Evolutionary conservation across 1,140 invertebrate genomes (phyloP), one percentile per base, ranked within the genome.

Genomic region (Protaetia brevitarsis): DNA sequence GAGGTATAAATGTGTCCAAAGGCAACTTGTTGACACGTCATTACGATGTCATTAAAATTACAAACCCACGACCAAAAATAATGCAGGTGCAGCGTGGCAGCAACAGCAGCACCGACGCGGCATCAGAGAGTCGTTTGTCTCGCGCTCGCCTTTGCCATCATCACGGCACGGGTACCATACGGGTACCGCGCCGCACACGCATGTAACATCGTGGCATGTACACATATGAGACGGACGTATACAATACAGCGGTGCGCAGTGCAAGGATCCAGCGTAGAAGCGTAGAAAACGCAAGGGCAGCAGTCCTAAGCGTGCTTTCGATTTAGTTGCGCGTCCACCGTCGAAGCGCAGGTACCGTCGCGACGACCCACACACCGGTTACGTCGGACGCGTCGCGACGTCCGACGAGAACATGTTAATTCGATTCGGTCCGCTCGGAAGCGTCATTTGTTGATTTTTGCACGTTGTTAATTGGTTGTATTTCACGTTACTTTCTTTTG

Each of bases 1-100:
- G 19, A 8, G 41, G 26, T 51, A 51, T 51, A 51, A 51, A 51
- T 51, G 41, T 51, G 41, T 51, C 41, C 41, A 51, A 51, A 16
- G 41, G 19, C 41, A 51, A 51, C 41, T 51, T 51, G 41, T 51
- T 51, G 41, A 51, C 41, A 51, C 41, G 21, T 23, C 41, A 51
- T 51, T 51, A 51, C 19, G 41, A 51, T 51, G 41, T 51, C 41
- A 51, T 51, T 51, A 51, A 51, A 51, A 51, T 51, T 51, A 51
- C 41, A 26, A 51, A 23, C 10, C 41, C 19, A 51, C 19, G 41
- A 10, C 41, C 26, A 51, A 51, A 51, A 51, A 51, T 51, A 51
- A 8, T 23, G 19, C 19, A 51, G 41, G 41, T 19, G n/a, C 37
- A 45, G 31, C 31, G 13, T n/a, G 13, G 13, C 8, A 8, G 31